Evolutionary conservation across 2,888 invertebrate genomes (phyloP), one percentile per base, ranked within the genome.

Genomic region (Agonopterix heracliana): DNA sequence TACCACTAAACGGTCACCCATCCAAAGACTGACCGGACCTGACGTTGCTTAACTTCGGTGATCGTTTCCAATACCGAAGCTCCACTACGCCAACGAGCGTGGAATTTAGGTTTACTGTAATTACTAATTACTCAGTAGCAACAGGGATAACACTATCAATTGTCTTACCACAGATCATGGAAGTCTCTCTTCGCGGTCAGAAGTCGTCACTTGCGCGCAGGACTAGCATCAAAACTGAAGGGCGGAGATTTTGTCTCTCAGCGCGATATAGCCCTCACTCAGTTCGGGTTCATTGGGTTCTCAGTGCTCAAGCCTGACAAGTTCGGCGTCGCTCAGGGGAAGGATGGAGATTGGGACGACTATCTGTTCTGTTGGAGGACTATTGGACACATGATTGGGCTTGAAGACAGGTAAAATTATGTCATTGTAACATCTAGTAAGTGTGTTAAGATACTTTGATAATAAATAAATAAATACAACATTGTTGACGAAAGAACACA

Each of bases 271-370:
- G 94, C 94, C 0, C 73, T 97, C 9, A 96, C 97, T 0, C 96
- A 95, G 77, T 95, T 95, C 69, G 96, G 96, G 2, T 97, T 97
- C 71, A 90, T 97, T 68, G 97, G 96, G 0, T 92, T 92, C 57
- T 86, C 92, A 0, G 71, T 95, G 0, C 68, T 94, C 4, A 90
- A 91, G 46, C 90, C 92, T 0, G 88, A 92, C 49, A 75, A 89
- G 48, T 89, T 96, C 44, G 94, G 95, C 0, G 81, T 96, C 10
- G 74, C 89, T 8, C 89, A 90, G 53, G 78, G 89, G 2, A 89
- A 85, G 9, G 76, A 86, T 0, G 91, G 90, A 42, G 94, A 95
- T 54, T 87, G 95, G 64, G 93, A 94, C 46, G 93, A 92, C 1
- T 93, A 95, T 54, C 83, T 94, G 5, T 96, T 97, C 74, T 90